Percentiles rank a stretch among this genome's conserved stretches.
Conservation (phyloP, 2,888 invertebrate species). For the Aphodius sticticus region DNA sequence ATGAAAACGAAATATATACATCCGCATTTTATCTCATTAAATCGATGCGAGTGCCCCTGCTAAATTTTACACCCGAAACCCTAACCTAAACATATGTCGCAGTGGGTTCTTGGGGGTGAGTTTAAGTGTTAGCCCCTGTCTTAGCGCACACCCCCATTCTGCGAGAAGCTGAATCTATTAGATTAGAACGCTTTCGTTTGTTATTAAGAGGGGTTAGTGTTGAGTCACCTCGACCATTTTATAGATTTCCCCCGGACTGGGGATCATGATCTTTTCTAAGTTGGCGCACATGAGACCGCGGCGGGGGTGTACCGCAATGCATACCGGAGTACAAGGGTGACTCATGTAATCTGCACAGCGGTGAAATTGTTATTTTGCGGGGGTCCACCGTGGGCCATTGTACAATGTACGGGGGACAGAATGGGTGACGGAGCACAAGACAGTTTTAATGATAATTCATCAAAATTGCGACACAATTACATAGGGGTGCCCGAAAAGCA, state of each 20-base stretch:
- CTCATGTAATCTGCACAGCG: slow-evolving; percentile 38
- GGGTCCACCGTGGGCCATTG: slow-evolving; percentile 8
- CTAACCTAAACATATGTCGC: not conserved
- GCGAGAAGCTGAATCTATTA: slow-evolving; percentile 45
- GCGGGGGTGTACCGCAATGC: slow-evolving; percentile 41
- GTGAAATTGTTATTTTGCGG: slow-evolving; percentile 21
- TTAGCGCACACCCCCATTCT: slow-evolving; percentile 19
- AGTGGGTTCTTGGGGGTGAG: not conserved
- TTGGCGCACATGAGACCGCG: slow-evolving; percentile 48
- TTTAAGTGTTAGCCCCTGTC: slow-evolving; percentile 4
- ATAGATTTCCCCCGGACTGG: slow-evolving; percentile 41
- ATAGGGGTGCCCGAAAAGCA: slow-evolving; percentile 14
- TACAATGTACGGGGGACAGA: not conserved
- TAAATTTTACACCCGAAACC: not conserved
- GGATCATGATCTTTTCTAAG: slow-evolving; percentile 45
- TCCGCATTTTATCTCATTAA: not conserved
- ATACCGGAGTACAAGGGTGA: slow-evolving; percentile 37
- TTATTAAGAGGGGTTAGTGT: slow-evolving; percentile 48
- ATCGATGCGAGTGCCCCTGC: not conserved
- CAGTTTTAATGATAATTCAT: slow-evolving; percentile 26
- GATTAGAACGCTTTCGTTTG: slow-evolving; percentile 48
- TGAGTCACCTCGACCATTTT: slow-evolving; percentile 48
- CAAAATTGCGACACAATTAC: slow-evolving; percentile 24
- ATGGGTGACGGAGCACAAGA: slow-evolving; percentile 23
- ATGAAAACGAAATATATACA: slow-evolving; percentile 4